These are phyloP conservation scores for Argyra leucocephala DNA, from an alignment of 2,888 invertebrate genomes.

Conservation along the genomic window DNA sequence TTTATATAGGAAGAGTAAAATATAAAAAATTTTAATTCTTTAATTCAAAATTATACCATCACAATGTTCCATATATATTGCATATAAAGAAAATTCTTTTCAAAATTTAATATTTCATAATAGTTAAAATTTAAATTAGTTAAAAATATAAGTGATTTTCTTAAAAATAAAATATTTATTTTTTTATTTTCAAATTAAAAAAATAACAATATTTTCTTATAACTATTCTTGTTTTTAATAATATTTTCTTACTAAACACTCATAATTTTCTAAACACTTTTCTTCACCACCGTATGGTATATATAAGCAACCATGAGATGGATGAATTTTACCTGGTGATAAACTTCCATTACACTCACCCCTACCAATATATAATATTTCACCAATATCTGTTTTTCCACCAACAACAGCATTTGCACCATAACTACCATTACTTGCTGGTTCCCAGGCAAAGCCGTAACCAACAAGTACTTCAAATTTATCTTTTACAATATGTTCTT, in stretches of 20 bases:
- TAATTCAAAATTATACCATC: neutral
- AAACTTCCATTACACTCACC: constrained; percentile 48
- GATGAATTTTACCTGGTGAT: constrained; percentile 52
- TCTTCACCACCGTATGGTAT: constrained; percentile 46
- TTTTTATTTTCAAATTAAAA: too few relatives aligned
- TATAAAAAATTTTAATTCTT: neutral
- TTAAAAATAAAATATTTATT: too few relatives aligned
- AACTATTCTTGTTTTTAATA: too few relatives aligned
- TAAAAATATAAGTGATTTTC: too few relatives aligned
- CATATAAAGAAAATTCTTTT: neutral
- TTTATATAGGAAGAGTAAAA: neutral
- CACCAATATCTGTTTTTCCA: constrained; percentile 47
- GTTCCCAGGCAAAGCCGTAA: constrained; percentile 50
- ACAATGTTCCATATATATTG: neutral
- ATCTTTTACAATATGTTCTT: constrained; percentile 48
- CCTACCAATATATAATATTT: constrained; percentile 49
- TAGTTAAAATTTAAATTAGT: neutral
- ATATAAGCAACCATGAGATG: constrained; percentile 46
- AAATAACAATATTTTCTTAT: too few relatives aligned
- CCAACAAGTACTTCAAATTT: constrained; percentile 49
- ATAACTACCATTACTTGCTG: constrained; percentile 42
- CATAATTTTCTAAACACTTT: constrained; percentile 41
- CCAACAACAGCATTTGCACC: constrained; percentile 48
- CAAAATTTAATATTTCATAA: neutral
- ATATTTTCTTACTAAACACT: constrained; percentile 38